A percentile compares a stretch with the other conserved stretches of the same genome.
phyloP scores from a whole-genome alignment of 2,113 vertebrate genomes.

The Neoarius graeffei region DNA sequence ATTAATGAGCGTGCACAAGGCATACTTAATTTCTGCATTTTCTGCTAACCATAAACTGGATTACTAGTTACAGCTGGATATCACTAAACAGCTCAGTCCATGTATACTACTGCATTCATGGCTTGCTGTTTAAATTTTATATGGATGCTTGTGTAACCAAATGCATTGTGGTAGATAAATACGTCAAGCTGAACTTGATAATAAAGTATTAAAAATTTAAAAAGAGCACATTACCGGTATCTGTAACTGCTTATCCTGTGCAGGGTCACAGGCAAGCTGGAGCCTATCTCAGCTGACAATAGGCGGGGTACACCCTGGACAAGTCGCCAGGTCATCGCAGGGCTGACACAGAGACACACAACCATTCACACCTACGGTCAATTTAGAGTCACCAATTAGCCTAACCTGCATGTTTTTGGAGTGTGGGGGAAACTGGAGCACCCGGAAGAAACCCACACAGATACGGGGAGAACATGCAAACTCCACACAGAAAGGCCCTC shows the following conservation, averaged over 20 bases:
- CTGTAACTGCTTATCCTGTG: not conserved
- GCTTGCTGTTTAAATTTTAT: conserved; percentile 48
- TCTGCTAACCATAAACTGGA: conserved; percentile 64
- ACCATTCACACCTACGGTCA: too few relatives aligned
- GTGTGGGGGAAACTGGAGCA: too few relatives aligned
- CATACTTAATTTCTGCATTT: conserved; percentile 64
- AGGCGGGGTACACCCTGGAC: too few relatives aligned
- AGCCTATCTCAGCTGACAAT: too few relatives aligned
- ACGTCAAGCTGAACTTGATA: not conserved
- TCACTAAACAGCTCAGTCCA: conserved; percentile 45
- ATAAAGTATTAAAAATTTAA: conserved; percentile 18
- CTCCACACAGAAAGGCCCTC: too few relatives aligned
- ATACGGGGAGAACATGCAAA: too few relatives aligned
- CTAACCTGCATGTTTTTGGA: too few relatives aligned
- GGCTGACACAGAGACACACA: too few relatives aligned
- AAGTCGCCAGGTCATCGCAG: too few relatives aligned
- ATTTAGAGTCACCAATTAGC: too few relatives aligned
- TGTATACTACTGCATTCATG: conserved; percentile 16
- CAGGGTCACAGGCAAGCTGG: too few relatives aligned
- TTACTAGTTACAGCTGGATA: conserved; percentile 70
- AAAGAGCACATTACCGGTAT: not conserved
- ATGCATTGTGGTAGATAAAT: not conserved
- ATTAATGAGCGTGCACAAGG: conserved; percentile 69
- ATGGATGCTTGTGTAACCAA: conserved; percentile 51
- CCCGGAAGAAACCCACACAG: too few relatives aligned